Conservation (phyloP, 2,113 vertebrate genomes). For the Urocolius indicus region DNA sequence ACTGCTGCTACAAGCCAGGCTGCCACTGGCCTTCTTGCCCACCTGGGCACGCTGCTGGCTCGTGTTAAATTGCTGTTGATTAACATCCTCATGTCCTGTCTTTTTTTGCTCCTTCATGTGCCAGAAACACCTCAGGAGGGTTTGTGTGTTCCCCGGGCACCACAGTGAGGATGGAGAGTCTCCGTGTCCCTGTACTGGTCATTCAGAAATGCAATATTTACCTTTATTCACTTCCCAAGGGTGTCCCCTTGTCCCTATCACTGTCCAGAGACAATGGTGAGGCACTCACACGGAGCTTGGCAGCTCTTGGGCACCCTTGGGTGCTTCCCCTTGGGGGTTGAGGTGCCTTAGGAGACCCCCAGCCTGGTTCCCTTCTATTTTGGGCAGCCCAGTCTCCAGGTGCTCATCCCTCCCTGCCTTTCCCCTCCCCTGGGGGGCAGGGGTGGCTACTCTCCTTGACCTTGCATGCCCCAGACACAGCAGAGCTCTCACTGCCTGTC, state of each 20-base stretch:
- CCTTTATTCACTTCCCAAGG: neutral
- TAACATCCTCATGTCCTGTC: too few relatives aligned
- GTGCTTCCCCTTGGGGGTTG: rapidly evolving
- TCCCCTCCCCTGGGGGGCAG: neutral
- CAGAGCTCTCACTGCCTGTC: neutral
- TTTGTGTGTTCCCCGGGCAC: too few relatives aligned
- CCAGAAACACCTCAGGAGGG: too few relatives aligned
- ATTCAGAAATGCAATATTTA: neutral
- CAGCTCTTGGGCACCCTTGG: neutral
- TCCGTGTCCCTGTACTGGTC: too few relatives aligned
- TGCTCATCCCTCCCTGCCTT: neutral
- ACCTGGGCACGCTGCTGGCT: too few relatives aligned
- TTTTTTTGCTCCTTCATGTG: too few relatives aligned
- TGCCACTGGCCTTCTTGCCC: too few relatives aligned
- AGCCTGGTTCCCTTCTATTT: rapidly evolving
- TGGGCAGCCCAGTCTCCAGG: neutral
- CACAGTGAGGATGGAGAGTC: too few relatives aligned
- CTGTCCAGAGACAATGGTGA: neutral
- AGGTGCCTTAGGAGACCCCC: neutral
- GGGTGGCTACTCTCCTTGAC: neutral
- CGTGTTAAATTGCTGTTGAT: too few relatives aligned
- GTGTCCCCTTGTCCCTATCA: neutral
- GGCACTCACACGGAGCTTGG: too few relatives aligned
- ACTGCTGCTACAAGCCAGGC: too few relatives aligned
- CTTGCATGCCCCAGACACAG: rapidly evolving